Conservation (phyloP, 1,140 invertebrate species). For the Trialeurodes vaporariorum region DNA sequence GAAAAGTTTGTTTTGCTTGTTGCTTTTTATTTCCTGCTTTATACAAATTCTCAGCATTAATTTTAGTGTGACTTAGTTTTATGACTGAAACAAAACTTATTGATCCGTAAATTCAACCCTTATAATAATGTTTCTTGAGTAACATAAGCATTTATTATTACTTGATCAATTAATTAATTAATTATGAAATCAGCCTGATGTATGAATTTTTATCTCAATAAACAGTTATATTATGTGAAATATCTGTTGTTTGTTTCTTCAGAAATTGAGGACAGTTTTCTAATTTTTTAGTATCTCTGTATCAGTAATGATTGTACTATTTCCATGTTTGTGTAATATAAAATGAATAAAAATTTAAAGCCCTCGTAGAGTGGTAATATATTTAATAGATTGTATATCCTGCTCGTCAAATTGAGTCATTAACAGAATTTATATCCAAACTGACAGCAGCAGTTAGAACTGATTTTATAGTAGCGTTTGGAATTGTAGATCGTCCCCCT, state of each 20-base stretch:
- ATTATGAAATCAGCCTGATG: not conserved
- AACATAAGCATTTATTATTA: not conserved
- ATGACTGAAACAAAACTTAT: not conserved
- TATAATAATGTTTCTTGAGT: not conserved
- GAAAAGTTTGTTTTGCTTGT: not conserved
- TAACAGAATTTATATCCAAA: no score
- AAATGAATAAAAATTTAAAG: no score
- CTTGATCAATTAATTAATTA: not conserved
- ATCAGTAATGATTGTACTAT: no score
- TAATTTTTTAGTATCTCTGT: not conserved
- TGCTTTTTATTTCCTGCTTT: not conserved
- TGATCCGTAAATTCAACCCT: not conserved
- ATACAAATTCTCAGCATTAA: conserved; percentile 1
- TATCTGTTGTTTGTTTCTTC: not conserved
- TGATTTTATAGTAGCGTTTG: no score
- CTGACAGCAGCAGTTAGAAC: no score
- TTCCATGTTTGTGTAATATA: no score
- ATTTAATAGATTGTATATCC: no score
- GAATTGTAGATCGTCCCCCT: no score
- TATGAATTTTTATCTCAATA: conserved; percentile 1
- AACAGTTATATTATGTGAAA: conserved; percentile 1
- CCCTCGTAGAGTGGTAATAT: no score
- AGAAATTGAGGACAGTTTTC: not conserved
- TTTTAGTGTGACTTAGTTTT: conserved; percentile 1
- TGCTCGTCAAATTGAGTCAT: no score